Percentiles rank a stretch among this genome's conserved stretches.
Conservation (phyloP, 2,888 invertebrate species). For the Aromia moschata region DNA sequence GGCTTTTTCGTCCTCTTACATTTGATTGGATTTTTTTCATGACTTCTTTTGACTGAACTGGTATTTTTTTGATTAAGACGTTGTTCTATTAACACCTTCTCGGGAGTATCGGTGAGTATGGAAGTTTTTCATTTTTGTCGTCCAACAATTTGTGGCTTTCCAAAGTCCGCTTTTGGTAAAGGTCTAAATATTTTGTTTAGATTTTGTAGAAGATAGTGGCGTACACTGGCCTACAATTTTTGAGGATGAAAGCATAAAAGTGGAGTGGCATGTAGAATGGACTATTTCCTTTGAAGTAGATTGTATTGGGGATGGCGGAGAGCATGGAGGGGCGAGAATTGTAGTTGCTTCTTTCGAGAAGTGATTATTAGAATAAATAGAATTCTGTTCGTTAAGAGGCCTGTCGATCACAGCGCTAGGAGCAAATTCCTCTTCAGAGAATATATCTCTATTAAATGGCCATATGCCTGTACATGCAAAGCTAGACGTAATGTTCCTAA, state of each 20-base stretch:
- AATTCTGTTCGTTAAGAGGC: slow-evolving; percentile 13
- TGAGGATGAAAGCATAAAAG: not conserved
- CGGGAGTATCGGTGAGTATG: slow-evolving; percentile 13
- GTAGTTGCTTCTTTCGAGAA: slow-evolving; percentile 6
- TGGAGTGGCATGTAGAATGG: not conserved
- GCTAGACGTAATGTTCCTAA: slow-evolving; percentile 9
- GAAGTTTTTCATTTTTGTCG: slow-evolving; percentile 3
- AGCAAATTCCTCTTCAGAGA: slow-evolving; percentile 25
- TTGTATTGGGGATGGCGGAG: not conserved
- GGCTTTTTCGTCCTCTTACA: slow-evolving; percentile 9
- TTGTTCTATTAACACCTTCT: slow-evolving; percentile 18
- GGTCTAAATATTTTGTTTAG: slow-evolving; percentile 1
- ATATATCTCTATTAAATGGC: slow-evolving; percentile 18
- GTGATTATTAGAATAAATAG: slow-evolving; percentile 1
- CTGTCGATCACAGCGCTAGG: slow-evolving; percentile 21
- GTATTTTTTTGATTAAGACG: slow-evolving; percentile 12
- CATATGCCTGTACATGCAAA: slow-evolving; percentile 15
- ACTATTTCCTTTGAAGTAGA: not conserved
- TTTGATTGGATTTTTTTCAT: slow-evolving; percentile 13
- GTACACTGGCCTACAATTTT: not conserved
- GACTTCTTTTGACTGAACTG: not conserved
- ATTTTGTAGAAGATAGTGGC: not conserved
- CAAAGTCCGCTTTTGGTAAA: too few species aligned
- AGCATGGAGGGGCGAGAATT: not conserved
- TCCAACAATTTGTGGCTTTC: slow-evolving; percentile 7